Conservation (phyloP, 2,888 invertebrate species). For the Carcina quercana region DNA sequence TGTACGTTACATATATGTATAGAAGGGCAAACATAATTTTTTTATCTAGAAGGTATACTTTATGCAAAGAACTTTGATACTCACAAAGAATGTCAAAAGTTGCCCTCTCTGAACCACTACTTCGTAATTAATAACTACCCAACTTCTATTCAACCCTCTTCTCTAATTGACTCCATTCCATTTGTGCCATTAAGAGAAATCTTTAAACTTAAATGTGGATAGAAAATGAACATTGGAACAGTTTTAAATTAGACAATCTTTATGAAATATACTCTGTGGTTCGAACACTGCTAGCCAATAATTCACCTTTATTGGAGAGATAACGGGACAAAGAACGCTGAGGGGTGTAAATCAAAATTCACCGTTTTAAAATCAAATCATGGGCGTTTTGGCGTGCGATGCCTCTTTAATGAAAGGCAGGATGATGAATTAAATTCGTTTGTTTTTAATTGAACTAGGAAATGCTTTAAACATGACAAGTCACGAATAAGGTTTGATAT, state of each 20-base stretch:
- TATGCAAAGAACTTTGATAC: no score
- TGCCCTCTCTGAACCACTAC: no score
- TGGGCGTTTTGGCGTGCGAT: constrained; percentile 8
- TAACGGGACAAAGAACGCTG: constrained; percentile 57
- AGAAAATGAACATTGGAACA: constrained; percentile 43
- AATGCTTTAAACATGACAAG: constrained; percentile 2
- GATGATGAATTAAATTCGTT: constrained; percentile 6
- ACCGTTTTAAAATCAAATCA: constrained; percentile 38
- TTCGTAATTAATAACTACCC: no score
- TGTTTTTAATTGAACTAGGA: constrained; percentile 1
- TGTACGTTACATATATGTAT: no score
- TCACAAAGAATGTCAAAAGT: no score
- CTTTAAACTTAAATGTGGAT: no score
- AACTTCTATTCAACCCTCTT: no score
- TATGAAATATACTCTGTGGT: constrained; percentile 53
- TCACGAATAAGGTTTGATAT: constrained; percentile 4
- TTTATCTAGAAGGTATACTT: no score
- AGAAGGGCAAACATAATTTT: no score
- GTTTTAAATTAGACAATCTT: constrained; percentile 67
- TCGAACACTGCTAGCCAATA: constrained; percentile 53
- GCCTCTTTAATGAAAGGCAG: constrained; percentile 12
- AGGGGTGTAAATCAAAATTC: constrained; percentile 48
- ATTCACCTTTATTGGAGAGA: constrained; percentile 66
- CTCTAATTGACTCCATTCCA: no score
- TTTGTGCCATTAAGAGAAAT: constrained; percentile 6